phyloP scores from a whole-genome alignment of 2,888 invertebrate species.

The Polydrusus pterygomalis region DNA sequence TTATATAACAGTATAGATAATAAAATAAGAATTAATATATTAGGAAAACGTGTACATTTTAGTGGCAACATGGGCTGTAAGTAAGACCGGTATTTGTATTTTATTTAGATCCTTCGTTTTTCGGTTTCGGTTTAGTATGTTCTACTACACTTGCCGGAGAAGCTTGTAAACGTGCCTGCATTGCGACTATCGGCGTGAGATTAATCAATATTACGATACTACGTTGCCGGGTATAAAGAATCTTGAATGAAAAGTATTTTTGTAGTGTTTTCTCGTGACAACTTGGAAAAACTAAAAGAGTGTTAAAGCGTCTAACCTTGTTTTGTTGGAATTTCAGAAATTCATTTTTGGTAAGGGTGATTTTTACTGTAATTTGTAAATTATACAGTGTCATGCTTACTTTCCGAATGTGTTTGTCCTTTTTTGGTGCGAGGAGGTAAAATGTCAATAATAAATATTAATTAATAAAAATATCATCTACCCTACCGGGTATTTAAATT shows the following conservation, averaged over 20 bases:
- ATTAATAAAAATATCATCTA: no score
- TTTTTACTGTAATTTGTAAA: neutral
- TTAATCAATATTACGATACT: slow-evolving; percentile 33
- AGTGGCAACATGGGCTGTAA: slow-evolving; percentile 32
- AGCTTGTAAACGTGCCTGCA: slow-evolving; percentile 18
- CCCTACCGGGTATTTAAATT: no score
- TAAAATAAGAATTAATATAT: no score
- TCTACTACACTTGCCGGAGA: slow-evolving; percentile 8
- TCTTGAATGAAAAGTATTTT: slow-evolving; percentile 16
- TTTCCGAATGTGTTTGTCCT: neutral
- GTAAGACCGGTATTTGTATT: slow-evolving; percentile 34
- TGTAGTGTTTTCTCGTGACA: neutral
- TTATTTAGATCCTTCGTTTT: neutral
- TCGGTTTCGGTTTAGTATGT: slow-evolving; percentile 2
- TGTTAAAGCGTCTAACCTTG: neutral
- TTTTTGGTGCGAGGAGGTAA: neutral
- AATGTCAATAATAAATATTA: no score
- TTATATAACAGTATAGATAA: no score
- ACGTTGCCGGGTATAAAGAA: slow-evolving; percentile 12
- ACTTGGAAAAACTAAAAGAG: neutral
- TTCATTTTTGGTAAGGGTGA: slow-evolving; percentile 11
- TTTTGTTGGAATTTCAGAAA: neutral
- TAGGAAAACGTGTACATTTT: neutral
- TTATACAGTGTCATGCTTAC: neutral
- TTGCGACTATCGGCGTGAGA: slow-evolving; percentile 29